Evolutionary conservation across 2,888 invertebrate species (phyloP).

Genomic region (Nomada flava): DNA sequence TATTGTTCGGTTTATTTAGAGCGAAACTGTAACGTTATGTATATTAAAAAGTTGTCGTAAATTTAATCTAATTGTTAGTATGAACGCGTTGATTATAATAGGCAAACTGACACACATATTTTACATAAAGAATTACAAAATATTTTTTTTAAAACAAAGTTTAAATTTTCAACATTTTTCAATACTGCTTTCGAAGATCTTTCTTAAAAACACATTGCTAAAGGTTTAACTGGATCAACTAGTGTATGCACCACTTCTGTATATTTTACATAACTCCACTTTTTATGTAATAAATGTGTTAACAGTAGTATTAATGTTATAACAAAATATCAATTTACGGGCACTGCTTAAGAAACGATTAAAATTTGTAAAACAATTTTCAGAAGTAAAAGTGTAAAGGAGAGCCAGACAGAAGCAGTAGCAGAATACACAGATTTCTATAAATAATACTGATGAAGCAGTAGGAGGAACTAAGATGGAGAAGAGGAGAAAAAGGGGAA

Average conservation of each 20-base stretch:
- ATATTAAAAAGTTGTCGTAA: neutral
- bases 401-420: slow-evolving; percentile 79
- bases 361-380: slow-evolving; percentile 65
- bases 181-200: neutral
- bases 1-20: neutral
- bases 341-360: slow-evolving; percentile 35
- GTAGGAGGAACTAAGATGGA: slow-evolving; percentile 70
- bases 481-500: slow-evolving; percentile 67
- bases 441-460: slow-evolving; percentile 80
- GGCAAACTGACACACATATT: slow-evolving; percentile 15
- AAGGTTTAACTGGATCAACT: neutral
- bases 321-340: slow-evolving; percentile 30
- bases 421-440: slow-evolving; percentile 82
- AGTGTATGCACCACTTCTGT: neutral
- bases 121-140: slow-evolving; percentile 1
- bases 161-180: slow-evolving; percentile 10
- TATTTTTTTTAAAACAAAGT: neutral
- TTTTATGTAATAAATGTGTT: slow-evolving; percentile 12
- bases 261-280: slow-evolving; percentile 17
- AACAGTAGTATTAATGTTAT: slow-evolving; percentile 20
- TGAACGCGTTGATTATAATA: neutral
- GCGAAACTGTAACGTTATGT: slow-evolving; percentile 1
- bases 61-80: slow-evolving; percentile 7
- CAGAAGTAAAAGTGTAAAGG: slow-evolving; percentile 72
- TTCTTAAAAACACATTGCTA: slow-evolving; percentile 9